phyloP scores from a whole-genome alignment of 2,888 invertebrate species.

The Nephrotoma flavescens region DNA sequence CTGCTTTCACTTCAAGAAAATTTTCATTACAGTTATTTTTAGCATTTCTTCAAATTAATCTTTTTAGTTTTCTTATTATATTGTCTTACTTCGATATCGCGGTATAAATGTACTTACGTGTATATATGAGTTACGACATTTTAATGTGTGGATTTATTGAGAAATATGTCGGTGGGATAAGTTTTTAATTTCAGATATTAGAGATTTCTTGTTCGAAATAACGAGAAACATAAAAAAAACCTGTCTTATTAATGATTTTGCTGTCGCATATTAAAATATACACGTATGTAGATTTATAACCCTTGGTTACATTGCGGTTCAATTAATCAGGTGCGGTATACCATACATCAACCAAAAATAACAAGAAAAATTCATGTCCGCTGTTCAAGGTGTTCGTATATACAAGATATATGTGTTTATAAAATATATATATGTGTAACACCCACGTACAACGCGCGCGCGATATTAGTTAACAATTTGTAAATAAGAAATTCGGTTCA shows the following conservation, averaged over 20 bases:
- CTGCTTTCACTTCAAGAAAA: background rate
- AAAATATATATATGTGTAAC: background rate
- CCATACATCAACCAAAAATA: background rate
- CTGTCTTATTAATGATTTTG: background rate
- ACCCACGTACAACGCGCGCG: background rate
- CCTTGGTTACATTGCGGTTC: background rate
- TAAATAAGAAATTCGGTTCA: background rate
- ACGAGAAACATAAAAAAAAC: background rate
- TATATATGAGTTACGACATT: background rate
- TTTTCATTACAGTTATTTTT: background rate
- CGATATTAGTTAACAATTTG: background rate
- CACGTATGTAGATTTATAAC: background rate
- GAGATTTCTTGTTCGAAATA: background rate
- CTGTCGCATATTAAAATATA: background rate
- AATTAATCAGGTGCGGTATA: background rate
- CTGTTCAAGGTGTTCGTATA: background rate
- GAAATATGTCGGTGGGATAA: background rate
- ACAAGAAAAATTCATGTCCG: background rate
- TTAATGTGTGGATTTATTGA: slow-evolving; percentile 1
- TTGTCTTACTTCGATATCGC: background rate
- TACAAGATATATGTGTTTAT: background rate
- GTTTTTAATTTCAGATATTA: background rate
- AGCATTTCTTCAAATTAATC: background rate
- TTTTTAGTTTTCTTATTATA: background rate
- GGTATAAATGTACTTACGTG: background rate